phyloP scores from a whole-genome alignment of 1,140 invertebrate species.

The Ceratoteleas bidentatus region DNA sequence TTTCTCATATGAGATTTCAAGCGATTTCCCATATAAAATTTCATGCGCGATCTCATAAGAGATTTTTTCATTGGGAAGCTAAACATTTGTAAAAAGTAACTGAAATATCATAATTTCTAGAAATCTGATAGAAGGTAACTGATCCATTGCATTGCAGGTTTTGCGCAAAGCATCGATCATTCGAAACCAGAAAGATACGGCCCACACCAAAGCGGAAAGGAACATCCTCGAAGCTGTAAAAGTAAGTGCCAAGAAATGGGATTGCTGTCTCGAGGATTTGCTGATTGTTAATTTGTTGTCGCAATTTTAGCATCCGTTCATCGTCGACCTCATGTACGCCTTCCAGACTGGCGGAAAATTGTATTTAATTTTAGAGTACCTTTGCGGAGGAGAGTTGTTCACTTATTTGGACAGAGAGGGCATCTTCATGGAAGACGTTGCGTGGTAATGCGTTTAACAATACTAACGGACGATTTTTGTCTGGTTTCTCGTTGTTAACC shows the following conservation, averaged over 20 bases:
- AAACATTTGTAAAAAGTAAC: no score
- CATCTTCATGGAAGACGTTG: conserved; percentile 96
- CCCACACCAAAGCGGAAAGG: conserved; percentile 99
- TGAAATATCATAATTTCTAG: no score
- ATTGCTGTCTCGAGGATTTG: no score
- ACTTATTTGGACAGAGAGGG: conserved; percentile 89
- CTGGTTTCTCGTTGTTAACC: no score
- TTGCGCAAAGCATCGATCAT: conserved; percentile 99
- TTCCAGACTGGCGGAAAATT: conserved; percentile 99
- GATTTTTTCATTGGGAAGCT: no score
- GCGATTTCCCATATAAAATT: no score
- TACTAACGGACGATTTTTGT: no score
- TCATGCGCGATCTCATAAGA: no score
- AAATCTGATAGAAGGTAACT: neutral
- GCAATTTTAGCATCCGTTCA: conserved; percentile 94
- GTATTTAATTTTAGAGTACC: conserved; percentile 99
- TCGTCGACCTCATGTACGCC: conserved; percentile 99
- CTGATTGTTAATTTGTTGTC: no score
- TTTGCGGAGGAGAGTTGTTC: conserved; percentile 99
- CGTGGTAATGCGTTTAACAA: conserved; percentile 49
- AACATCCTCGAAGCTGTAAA: conserved; percentile 99
- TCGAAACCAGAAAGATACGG: conserved; percentile 99
- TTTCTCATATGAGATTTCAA: no score
- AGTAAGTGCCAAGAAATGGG: conserved; percentile 80
- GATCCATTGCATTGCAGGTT: conserved; percentile 79